A percentile compares a stretch with the other conserved stretches of the same genome.
phyloP scores from a whole-genome alignment of 1,140 invertebrate species.

The Drosophila subpulchrella region DNA sequence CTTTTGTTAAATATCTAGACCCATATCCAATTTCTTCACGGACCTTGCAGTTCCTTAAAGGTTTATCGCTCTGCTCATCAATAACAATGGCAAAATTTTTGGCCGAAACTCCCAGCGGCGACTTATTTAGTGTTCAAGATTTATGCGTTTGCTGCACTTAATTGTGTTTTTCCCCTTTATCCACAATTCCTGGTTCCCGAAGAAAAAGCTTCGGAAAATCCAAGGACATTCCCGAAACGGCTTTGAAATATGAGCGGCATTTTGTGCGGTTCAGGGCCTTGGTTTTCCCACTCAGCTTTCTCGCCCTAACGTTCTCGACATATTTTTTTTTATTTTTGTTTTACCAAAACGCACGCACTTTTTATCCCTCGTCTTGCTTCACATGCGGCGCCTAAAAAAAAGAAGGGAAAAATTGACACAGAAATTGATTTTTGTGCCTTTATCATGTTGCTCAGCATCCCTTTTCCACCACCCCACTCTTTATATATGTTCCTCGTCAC shows the following conservation, averaged over 20 bases:
- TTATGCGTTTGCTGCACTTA: conserved; percentile 48
- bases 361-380: conserved; percentile 39
- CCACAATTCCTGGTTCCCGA: conserved; percentile 2
- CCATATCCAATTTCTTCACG: not conserved
- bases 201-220: conserved; percentile 25
- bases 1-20: not conserved
- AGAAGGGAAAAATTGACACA: conserved; percentile 62
- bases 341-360: conserved; percentile 30
- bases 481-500: conserved; percentile 21
- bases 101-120: conserved; percentile 10
- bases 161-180: conserved; percentile 18
- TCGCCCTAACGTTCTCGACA: not conserved
- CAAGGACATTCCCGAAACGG: conserved; percentile 53
- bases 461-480: conserved; percentile 1
- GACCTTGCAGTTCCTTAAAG: conserved; percentile 2
- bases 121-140: conserved; percentile 35
- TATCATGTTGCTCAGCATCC: conserved; percentile 63
- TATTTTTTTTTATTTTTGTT: not conserved
- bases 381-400: conserved; percentile 40
- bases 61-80: conserved; percentile 2
- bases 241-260: conserved; percentile 72
- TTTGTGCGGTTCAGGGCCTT: conserved; percentile 52
- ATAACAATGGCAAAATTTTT: conserved; percentile 18
- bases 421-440: conserved; percentile 78
- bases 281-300: conserved; percentile 6